Percentiles rank a stretch among this genome's conserved stretches.
Evolutionary conservation across 2,888 invertebrate species (phyloP).

Genomic region (Adelognathus sp.): DNA sequence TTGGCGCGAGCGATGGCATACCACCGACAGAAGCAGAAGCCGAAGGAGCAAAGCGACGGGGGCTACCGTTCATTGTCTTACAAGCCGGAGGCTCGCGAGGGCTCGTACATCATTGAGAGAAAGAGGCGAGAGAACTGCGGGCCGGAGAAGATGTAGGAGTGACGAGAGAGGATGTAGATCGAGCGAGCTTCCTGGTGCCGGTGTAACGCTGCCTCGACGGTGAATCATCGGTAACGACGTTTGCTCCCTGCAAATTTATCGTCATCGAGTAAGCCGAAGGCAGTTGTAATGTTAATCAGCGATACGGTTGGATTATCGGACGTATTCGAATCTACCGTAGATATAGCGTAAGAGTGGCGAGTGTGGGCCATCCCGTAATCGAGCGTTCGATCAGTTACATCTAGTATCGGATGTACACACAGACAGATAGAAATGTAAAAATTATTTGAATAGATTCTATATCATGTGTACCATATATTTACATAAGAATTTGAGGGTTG

Average conservation of each 20-base stretch:
- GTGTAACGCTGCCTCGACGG: conserved; percentile 60
- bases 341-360: too few species aligned
- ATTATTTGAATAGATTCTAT: too few species aligned
- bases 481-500: too few species aligned
- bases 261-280: conserved; percentile 54
- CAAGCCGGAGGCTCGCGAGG: conserved; percentile 64
- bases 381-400: too few species aligned
- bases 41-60: too few species aligned
- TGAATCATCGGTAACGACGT: conserved; percentile 73
- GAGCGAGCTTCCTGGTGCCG: conserved; percentile 43
- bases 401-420: too few species aligned
- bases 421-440: too few species aligned
- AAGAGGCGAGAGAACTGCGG: conserved; percentile 18
- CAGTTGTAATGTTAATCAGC: conserved; percentile 35
- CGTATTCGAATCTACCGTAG: too few species aligned
- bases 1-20: conserved; percentile 36
- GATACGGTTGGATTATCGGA: conserved; percentile 8
- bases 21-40: conserved; percentile 16
- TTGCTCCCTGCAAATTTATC: conserved; percentile 73
- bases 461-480: too few species aligned
- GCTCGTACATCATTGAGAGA: conserved; percentile 56
- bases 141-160: background rate
- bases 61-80: conserved; percentile 70
- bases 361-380: too few species aligned
- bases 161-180: conserved; percentile 12